Evolutionary conservation across 2,888 invertebrate genomes (phyloP).

Genomic region (Coelopa pilipes): DNA sequence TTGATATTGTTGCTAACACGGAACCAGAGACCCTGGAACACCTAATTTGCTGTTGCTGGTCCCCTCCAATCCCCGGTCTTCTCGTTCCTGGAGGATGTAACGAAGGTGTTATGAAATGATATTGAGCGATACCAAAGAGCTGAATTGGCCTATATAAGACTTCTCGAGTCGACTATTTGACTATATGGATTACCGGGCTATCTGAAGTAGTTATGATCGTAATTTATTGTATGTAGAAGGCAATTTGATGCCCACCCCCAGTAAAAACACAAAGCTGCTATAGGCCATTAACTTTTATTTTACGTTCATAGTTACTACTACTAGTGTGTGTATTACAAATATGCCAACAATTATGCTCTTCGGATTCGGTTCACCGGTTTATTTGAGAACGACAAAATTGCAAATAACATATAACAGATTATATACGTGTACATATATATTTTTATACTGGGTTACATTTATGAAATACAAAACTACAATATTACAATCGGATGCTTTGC

Average conservation of each 20-base stretch:
- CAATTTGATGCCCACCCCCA: background rate
- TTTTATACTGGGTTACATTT: background rate
- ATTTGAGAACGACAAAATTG: slow-evolving; percentile 18
- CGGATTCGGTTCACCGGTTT: slow-evolving; percentile 23
- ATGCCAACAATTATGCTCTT: slow-evolving; percentile 38
- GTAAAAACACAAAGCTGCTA: slow-evolving; percentile 38
- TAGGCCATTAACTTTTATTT: background rate
- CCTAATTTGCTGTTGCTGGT: no score
- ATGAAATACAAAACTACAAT: slow-evolving; percentile 12
- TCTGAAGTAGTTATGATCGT: no score
- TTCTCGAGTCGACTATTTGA: no score
- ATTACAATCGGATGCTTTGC: background rate
- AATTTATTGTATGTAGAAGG: no score
- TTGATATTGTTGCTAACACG: no score
- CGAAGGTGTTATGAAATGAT: no score
- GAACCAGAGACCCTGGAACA: no score
- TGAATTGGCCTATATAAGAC: no score
- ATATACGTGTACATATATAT: background rate
- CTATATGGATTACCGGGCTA: no score
- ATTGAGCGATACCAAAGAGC: no score
- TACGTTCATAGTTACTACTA: slow-evolving; percentile 27
- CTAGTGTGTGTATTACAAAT: slow-evolving; percentile 34
- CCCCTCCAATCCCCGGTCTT: no score
- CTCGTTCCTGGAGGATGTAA: no score
- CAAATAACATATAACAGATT: slow-evolving; percentile 3